Evolutionary conservation across 2,797 vertebrate species (phyloP).

Genomic region (Enteromius mattozi): DNA sequence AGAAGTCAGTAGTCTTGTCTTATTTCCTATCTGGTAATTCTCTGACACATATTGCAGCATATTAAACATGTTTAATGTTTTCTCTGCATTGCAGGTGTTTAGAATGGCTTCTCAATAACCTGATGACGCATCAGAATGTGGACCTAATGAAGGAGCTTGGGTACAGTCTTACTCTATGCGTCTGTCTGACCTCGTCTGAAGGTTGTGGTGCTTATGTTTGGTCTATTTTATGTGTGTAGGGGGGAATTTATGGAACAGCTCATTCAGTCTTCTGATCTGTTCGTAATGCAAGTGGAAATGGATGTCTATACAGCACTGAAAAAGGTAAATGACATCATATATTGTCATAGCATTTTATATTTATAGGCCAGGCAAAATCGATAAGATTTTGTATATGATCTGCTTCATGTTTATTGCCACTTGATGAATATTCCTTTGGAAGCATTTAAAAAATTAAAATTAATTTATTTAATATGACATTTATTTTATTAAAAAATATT

Average conservation of each 20-base stretch:
- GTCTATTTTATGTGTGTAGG: conserved; percentile 69
- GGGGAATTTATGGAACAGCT: conserved; percentile 90
- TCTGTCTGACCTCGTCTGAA: background rate
- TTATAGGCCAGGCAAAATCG: no score
- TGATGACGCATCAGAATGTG: conserved; percentile 97
- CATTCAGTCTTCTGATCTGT: conserved; percentile 93
- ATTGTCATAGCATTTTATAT: background rate
- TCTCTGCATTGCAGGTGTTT: conserved; percentile 84
- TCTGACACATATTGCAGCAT: fast-evolving
- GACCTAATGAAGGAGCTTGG: conserved; percentile 96
- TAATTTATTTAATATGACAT: no score
- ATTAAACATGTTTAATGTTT: background rate
- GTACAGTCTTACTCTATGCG: conserved; percentile 69
- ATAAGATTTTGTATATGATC: background rate
- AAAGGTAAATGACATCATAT: conserved; percentile 79
- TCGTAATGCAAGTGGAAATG: conserved; percentile 99
- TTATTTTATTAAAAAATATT: no score
- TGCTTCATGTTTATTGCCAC: background rate
- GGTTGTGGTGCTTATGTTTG: background rate
- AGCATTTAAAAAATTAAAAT: no score
- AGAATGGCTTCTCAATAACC: conserved; percentile 97
- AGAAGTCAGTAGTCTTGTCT: conserved; percentile 81
- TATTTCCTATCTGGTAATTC: background rate
- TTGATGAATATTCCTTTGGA: background rate
- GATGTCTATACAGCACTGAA: conserved; percentile 97